A percentile compares a stretch with the other conserved stretches of the same genome.
These are phyloP conservation scores for Teleogryllus oceanicus DNA, from an alignment of 2,888 invertebrate species.

Conservation along the genomic window DNA sequence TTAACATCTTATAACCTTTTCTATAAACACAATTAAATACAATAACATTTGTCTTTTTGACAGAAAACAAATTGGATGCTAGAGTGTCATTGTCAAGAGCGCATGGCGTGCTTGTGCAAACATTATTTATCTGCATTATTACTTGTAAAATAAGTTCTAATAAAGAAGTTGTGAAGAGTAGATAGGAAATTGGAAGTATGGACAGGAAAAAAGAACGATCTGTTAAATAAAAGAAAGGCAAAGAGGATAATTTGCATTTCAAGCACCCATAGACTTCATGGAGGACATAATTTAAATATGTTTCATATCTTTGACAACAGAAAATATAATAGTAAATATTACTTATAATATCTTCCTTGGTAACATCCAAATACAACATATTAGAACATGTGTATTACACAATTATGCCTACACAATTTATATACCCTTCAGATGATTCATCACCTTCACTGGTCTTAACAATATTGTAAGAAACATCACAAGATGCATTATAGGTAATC, in stretches of 20 bases:
- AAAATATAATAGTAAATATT: background rate
- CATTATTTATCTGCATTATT: background rate
- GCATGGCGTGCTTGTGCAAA: background rate
- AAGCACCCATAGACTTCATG: background rate
- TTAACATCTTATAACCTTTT: background rate
- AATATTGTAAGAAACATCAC: conserved; percentile 18
- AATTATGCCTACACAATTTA: background rate
- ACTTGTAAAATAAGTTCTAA: background rate
- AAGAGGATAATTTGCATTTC: background rate
- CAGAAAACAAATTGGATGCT: background rate
- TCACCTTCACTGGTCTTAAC: background rate
- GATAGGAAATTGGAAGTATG: background rate
- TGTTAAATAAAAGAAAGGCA: too few relatives aligned
- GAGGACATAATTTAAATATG: background rate
- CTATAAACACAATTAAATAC: background rate
- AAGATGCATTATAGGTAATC: background rate
- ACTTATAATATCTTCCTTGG: background rate
- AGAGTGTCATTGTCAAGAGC: background rate
- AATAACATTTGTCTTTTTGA: background rate
- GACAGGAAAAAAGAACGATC: too few relatives aligned
- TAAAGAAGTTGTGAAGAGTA: background rate
- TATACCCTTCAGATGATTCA: background rate
- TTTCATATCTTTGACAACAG: background rate
- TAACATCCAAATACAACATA: conserved; percentile 7
- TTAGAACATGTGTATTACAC: background rate